Evolutionary conservation across 2,797 vertebrate species (phyloP).

Genomic region (Urophycis tenuis): DNA sequence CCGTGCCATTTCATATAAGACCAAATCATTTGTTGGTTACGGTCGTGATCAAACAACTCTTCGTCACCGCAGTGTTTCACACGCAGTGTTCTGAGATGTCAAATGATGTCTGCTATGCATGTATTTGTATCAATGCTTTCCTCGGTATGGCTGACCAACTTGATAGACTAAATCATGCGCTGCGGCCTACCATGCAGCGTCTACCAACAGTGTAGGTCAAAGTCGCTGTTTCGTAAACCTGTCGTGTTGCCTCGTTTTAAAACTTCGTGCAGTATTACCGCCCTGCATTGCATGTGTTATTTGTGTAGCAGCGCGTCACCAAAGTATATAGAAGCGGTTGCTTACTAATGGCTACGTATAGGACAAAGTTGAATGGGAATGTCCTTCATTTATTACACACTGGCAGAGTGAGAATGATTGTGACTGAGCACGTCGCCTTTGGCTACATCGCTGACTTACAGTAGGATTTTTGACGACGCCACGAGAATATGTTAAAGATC

Average conservation of each 20-base stretch:
- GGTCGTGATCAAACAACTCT: background rate
- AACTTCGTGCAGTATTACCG: background rate
- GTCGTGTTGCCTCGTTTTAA: background rate
- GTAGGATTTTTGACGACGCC: background rate
- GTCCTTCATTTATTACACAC: background rate
- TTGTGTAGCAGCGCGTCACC: background rate
- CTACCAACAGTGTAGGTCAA: constrained; percentile 26
- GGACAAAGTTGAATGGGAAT: background rate
- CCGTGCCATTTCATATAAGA: background rate
- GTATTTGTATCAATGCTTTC: background rate
- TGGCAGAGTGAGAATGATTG: background rate
- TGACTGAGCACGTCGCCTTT: background rate
- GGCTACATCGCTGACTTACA: background rate
- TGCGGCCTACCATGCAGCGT: constrained; percentile 54
- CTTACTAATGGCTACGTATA: background rate
- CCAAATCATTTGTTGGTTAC: background rate
- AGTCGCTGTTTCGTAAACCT: constrained; percentile 1
- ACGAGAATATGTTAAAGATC: background rate
- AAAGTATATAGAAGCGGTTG: background rate
- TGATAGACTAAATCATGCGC: constrained; percentile 22
- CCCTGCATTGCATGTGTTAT: background rate
- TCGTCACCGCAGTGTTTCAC: background rate
- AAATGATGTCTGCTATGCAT: background rate
- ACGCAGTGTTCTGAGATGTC: background rate
- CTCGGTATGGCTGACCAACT: constrained; percentile 19